phyloP scores from a whole-genome alignment of 2,888 invertebrate genomes.

The Eucriotettix oculatus region DNA sequence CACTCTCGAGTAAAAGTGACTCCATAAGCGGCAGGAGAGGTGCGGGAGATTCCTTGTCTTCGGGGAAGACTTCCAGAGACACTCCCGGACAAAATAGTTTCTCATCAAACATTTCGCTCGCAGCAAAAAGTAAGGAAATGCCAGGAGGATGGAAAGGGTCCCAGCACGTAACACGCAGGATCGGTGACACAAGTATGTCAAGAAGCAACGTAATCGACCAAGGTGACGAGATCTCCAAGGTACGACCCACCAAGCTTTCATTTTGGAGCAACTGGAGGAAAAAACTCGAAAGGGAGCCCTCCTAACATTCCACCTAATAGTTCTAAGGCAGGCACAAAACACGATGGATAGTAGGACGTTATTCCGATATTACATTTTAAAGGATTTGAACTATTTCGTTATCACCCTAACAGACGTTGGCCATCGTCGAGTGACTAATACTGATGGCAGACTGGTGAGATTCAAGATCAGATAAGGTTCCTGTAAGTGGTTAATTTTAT shows the following conservation, averaged over 20 bases:
- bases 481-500: slow-evolving; percentile 6
- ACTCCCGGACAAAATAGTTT: slow-evolving; percentile 1
- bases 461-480: slow-evolving; percentile 1
- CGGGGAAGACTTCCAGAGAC: neutral
- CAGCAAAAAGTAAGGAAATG: slow-evolving; percentile 3
- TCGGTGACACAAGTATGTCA: neutral
- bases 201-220: slow-evolving; percentile 3
- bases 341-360: neutral
- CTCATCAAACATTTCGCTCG: slow-evolving; percentile 4
- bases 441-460: slow-evolving; percentile 1
- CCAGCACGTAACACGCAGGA: slow-evolving; percentile 5
- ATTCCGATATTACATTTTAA: no score
- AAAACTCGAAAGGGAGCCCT: slow-evolving; percentile 18
- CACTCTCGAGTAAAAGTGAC: slow-evolving; percentile 21
- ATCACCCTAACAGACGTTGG: neutral
- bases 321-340: slow-evolving; percentile 4
- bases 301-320: slow-evolving; percentile 6
- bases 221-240: slow-evolving; percentile 31
- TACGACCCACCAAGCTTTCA: slow-evolving; percentile 48
- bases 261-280: slow-evolving; percentile 53
- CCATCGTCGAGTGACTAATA: neutral
- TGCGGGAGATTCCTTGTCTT: slow-evolving; percentile 4
- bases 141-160: slow-evolving; percentile 5
- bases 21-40: slow-evolving; percentile 20
- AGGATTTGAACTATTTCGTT: no score